Evolutionary conservation across 2,888 invertebrate genomes (phyloP).

Genomic region (Trichopoda pennipes): DNA sequence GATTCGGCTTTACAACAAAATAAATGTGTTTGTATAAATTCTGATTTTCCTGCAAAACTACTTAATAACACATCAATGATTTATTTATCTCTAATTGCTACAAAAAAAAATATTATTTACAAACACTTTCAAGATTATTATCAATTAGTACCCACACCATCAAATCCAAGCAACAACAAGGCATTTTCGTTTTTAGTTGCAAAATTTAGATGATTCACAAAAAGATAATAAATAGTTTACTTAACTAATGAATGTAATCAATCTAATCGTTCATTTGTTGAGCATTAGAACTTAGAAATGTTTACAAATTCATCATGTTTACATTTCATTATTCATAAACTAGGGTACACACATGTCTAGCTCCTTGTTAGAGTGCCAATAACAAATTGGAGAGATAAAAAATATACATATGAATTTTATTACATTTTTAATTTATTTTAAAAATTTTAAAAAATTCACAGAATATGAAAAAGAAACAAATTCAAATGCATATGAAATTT

Average conservation of each 20-base stretch:
- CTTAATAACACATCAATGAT: neutral
- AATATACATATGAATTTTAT: neutral
- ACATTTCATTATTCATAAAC: conserved; percentile 56
- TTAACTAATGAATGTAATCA: conserved; percentile 68
- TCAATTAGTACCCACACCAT: conserved; percentile 10
- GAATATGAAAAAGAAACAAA: neutral
- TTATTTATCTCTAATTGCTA: neutral
- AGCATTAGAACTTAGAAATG: conserved; percentile 44
- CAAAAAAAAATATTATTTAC: neutral
- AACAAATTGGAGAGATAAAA: neutral
- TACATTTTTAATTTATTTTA: neutral
- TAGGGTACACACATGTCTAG: neutral
- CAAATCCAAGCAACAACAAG: neutral
- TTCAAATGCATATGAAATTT: neutral
- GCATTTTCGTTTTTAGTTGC: conserved; percentile 2
- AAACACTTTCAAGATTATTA: neutral
- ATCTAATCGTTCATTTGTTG: conserved; percentile 59
- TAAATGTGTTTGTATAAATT: too few relatives aligned
- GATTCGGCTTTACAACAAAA: too few relatives aligned
- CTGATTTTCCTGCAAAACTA: too few relatives aligned
- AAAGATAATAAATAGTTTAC: conserved; percentile 47
- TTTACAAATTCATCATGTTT: conserved; percentile 46
- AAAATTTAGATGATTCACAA: neutral
- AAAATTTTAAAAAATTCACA: neutral
- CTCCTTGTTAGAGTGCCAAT: neutral